Conservation (phyloP, 2,797 vertebrate species). For the Amblyopsis hoosieri region DNA sequence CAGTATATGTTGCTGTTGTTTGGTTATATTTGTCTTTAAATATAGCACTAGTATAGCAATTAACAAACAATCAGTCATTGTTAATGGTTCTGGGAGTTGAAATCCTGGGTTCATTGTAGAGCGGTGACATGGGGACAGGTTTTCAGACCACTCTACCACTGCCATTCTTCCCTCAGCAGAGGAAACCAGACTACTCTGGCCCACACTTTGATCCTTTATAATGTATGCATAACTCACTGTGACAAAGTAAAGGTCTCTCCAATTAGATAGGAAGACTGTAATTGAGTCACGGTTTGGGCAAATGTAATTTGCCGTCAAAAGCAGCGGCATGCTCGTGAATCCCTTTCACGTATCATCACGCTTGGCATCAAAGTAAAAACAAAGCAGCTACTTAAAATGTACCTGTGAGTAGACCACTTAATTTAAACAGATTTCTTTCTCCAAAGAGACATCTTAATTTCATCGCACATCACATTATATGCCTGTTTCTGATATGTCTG, state of each 20-base stretch:
- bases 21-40: conserved; percentile 1
- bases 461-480: too few species aligned
- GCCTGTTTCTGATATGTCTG: too few species aligned
- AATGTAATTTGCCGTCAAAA: conserved; percentile 39
- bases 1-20: conserved; percentile 1
- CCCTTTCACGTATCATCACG: conserved; percentile 17
- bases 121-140: conserved; percentile 44
- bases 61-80: conserved; percentile 53
- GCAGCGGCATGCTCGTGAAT: conserved; percentile 10
- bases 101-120: conserved; percentile 38
- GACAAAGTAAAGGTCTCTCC: conserved; percentile 49
- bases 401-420: conserved; percentile 19
- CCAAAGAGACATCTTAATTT: too few species aligned
- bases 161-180: conserved; percentile 27
- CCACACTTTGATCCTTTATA: conserved; percentile 20
- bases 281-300: conserved; percentile 49
- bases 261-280: conserved; percentile 45
- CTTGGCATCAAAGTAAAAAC: conserved; percentile 31
- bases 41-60: conserved; percentile 39
- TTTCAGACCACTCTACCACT: conserved; percentile 39
- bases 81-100: conserved; percentile 18
- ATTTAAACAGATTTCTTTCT: neutral
- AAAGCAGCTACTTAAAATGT: conserved; percentile 8
- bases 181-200: conserved; percentile 20
- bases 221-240: conserved; percentile 44